Evolutionary conservation across 2,797 vertebrate genomes (phyloP).

Genomic region (Gymnothorax javanicus): DNA sequence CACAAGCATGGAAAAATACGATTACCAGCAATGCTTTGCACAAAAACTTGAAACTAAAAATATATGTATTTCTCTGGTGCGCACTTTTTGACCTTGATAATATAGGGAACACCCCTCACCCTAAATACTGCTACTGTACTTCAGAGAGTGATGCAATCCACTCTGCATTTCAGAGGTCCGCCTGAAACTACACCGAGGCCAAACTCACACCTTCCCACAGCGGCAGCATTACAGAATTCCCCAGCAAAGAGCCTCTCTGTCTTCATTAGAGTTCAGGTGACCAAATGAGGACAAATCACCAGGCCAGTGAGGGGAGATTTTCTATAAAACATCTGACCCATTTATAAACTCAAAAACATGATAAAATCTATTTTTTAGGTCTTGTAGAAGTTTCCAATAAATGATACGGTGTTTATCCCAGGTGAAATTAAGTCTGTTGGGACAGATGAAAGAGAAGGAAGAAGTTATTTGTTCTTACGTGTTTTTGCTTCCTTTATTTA

Average conservation of each 20-base stretch:
- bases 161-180: slow-evolving; percentile 17
- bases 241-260: slow-evolving; percentile 46
- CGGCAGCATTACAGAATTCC: slow-evolving; percentile 39
- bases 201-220: slow-evolving; percentile 53
- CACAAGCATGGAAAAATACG: background rate
- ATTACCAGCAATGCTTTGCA: background rate
- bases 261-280: slow-evolving; percentile 50
- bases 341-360: slow-evolving; percentile 56
- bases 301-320: slow-evolving; percentile 48
- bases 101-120: background rate
- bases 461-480: background rate
- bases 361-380: slow-evolving; percentile 32
- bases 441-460: slow-evolving; percentile 6
- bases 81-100: background rate
- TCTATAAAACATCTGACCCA: slow-evolving; percentile 54
- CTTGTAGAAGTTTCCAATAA: slow-evolving; percentile 35
- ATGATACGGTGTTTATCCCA: slow-evolving; percentile 39
- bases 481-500: background rate
- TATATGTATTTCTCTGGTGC: too few relatives aligned
- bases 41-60: background rate
- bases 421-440: slow-evolving; percentile 35
- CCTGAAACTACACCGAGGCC: slow-evolving; percentile 30
- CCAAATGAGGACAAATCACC: slow-evolving; percentile 60
- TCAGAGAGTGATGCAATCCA: background rate
- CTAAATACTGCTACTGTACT: background rate